These are phyloP conservation scores for Okamejei kenojei DNA, from an alignment of 2,797 vertebrate species.

Conservation along the genomic window DNA sequence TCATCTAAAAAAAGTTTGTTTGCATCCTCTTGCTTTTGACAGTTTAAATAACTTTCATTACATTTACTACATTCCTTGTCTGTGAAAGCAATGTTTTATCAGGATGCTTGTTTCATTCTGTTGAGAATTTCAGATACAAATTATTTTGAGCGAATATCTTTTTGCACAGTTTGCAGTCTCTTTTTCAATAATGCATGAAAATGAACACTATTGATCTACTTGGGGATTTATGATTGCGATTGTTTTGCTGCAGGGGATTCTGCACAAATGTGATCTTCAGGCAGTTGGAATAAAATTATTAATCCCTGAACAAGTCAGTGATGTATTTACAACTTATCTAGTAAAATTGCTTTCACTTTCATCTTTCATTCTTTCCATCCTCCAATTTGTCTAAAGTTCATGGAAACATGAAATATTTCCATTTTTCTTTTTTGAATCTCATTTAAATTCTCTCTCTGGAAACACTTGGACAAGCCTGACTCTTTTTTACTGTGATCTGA, in stretches of 20 bases:
- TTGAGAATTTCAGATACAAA: background rate
- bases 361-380: constrained; percentile 6
- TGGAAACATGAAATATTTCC: background rate
- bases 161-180: constrained; percentile 11
- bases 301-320: constrained; percentile 24
- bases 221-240: constrained; percentile 28
- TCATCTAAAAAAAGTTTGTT: constrained; percentile 13
- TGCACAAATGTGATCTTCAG: constrained; percentile 34
- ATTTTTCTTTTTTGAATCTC: background rate
- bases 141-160: constrained; percentile 16
- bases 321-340: constrained; percentile 33
- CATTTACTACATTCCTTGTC: background rate
- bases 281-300: constrained; percentile 37
- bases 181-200: background rate
- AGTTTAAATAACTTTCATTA: constrained; percentile 34
- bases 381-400: background rate
- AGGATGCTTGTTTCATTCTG: background rate
- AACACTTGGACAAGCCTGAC: background rate
- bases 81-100: constrained; percentile 10
- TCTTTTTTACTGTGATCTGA: constrained; percentile 6
- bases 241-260: constrained; percentile 27
- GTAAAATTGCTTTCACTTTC: constrained; percentile 26
- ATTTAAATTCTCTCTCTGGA: constrained; percentile 14
- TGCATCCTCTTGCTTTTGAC: constrained; percentile 22
- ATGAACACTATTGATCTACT: constrained; percentile 26